Conservation (phyloP, 1,140 invertebrate genomes). For the Orius laevigatus region DNA sequence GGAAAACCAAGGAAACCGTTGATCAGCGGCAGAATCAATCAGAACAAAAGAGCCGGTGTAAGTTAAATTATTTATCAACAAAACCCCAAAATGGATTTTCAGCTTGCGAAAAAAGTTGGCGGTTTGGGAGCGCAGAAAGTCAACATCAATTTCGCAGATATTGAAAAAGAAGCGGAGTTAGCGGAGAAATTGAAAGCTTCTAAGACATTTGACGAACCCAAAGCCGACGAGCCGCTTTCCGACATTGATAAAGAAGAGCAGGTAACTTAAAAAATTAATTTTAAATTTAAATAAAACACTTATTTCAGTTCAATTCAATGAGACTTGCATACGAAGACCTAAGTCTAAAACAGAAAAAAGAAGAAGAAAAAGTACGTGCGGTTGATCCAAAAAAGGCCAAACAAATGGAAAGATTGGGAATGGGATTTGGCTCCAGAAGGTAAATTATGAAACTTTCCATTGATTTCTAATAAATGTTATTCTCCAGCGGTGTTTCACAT, state of each 20-base stretch:
- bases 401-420: constrained; percentile 83
- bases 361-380: constrained; percentile 57
- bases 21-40: constrained; percentile 14
- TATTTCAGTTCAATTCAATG: constrained; percentile 31
- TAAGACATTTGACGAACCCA: constrained; percentile 26
- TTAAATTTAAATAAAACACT: constrained; percentile 3
- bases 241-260: constrained; percentile 22
- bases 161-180: constrained; percentile 68
- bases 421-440: constrained; percentile 59
- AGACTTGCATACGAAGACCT: constrained; percentile 81
- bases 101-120: constrained; percentile 67
- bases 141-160: constrained; percentile 86
- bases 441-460: constrained; percentile 23
- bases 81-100: constrained; percentile 12
- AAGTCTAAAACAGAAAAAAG: constrained; percentile 54
- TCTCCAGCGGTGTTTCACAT: constrained; percentile 67
- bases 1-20: too few species aligned
- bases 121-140: constrained; percentile 94
- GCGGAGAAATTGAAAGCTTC: constrained; percentile 51
- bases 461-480: constrained; percentile 19
- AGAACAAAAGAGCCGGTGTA: constrained; percentile 45
- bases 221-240: constrained; percentile 21
- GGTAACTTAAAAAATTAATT: constrained; percentile 2
- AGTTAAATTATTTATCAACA: constrained; percentile 20
- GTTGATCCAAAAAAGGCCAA: constrained; percentile 75